These are phyloP conservation scores for Aporrectodea caliginosa DNA, from an alignment of 1,140 invertebrate genomes.

Conservation along the genomic window DNA sequence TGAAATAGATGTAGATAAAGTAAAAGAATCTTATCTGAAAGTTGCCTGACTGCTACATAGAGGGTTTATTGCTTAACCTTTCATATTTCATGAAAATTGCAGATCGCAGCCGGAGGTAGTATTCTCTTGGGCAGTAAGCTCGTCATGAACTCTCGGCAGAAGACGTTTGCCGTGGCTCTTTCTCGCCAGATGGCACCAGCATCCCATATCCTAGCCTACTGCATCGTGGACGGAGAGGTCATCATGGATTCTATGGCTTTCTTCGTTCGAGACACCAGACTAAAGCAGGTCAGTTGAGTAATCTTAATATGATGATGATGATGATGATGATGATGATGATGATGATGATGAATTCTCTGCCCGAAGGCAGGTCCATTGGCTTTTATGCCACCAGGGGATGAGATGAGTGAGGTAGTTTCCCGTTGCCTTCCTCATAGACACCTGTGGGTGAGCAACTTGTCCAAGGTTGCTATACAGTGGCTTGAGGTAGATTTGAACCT, in stretches of 20 bases:
- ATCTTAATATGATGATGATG: too few species aligned
- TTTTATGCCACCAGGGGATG: too few species aligned
- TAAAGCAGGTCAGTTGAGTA: slow-evolving; percentile 5
- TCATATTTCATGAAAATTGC: not conserved
- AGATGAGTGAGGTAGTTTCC: too few species aligned
- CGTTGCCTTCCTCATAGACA: too few species aligned
- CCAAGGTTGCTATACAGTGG: too few species aligned
- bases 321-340: too few species aligned
- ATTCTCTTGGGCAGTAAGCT: slow-evolving; percentile 27
- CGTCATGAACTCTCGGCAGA: slow-evolving; percentile 26
- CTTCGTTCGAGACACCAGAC: slow-evolving; percentile 23
- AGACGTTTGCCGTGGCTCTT: slow-evolving; percentile 28
- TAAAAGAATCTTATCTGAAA: not conserved
- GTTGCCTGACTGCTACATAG: not conserved
- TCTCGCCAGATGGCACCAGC: slow-evolving; percentile 28
- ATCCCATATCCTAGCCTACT: slow-evolving; percentile 22
- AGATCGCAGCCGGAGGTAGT: slow-evolving; percentile 20
- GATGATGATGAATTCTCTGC: too few species aligned
- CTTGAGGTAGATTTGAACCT: too few species aligned
- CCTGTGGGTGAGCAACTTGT: too few species aligned
- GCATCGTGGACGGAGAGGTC: slow-evolving; percentile 23
- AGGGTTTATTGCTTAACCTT: not conserved
- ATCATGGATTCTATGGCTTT: slow-evolving; percentile 25
- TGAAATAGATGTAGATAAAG: not conserved
- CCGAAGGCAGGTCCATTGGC: too few species aligned